Percentiles rank a stretch among this genome's conserved stretches.
phyloP scores from a whole-genome alignment of 2,113 vertebrate species.

The Brachyistius frenatus region DNA sequence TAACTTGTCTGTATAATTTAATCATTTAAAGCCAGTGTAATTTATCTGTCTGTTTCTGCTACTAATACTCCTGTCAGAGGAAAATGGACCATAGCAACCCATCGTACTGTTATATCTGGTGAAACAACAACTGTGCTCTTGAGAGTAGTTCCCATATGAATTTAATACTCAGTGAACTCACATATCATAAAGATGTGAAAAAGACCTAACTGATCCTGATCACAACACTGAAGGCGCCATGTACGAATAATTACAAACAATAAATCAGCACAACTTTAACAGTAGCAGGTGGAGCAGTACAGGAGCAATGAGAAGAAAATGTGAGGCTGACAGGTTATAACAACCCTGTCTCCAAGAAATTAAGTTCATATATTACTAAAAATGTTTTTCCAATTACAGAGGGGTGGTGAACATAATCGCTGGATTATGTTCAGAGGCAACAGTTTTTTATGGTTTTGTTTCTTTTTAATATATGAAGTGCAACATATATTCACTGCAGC shows the following conservation, averaged over 20 bases:
- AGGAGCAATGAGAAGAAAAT: background rate
- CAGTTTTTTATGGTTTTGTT: background rate
- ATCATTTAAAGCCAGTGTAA: background rate
- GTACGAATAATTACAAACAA: conserved; percentile 33
- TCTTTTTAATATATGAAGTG: background rate
- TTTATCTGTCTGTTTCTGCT: background rate
- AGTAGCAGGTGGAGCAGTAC: conserved; percentile 15
- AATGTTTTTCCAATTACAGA: conserved; percentile 37
- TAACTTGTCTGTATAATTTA: conserved; percentile 8
- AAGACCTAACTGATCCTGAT: conserved; percentile 14
- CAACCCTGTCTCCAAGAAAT: conserved; percentile 29
- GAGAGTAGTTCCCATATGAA: background rate
- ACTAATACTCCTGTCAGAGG: background rate
- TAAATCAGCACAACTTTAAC: conserved; percentile 22
- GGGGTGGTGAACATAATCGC: background rate
- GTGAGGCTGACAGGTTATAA: conserved; percentile 21
- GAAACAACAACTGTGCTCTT: conserved; percentile 1
- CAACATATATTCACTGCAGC: background rate
- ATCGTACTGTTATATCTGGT: background rate
- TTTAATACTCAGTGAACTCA: background rate
- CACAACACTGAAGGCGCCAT: conserved; percentile 7
- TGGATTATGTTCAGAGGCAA: conserved; percentile 19
- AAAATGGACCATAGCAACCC: background rate
- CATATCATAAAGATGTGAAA: background rate
- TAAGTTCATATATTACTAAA: conserved; percentile 17